Percentiles rank a stretch among this genome's conserved stretches.
Conservation (phyloP, 2,797 vertebrate species). For the Sebastes cheni region DNA sequence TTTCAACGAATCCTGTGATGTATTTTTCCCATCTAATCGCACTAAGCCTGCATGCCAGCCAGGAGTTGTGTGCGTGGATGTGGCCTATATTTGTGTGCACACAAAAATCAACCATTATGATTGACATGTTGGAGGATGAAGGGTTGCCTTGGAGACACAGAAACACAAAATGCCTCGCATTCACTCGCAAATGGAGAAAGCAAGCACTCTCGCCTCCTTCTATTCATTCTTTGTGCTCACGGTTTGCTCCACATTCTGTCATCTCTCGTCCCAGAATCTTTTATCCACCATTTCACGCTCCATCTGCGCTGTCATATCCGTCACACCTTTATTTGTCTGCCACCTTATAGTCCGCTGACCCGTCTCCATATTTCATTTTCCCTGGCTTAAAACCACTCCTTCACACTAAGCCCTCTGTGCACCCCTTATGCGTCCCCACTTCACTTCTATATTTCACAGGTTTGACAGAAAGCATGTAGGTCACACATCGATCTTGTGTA, state of each 20-base stretch:
- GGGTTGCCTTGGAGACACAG: conserved; percentile 74
- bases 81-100: conserved; percentile 42
- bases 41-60: conserved; percentile 22
- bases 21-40: neutral
- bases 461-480: conserved; percentile 66
- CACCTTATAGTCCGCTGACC: conserved; percentile 49
- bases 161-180: conserved; percentile 68
- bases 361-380: conserved; percentile 58
- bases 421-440: conserved; percentile 4
- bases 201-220: neutral
- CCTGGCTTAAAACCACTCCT: conserved; percentile 28
- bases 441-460: conserved; percentile 45
- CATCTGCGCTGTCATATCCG: conserved; percentile 43
- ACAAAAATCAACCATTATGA: conserved; percentile 63
- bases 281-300: conserved; percentile 48
- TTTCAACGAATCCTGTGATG: neutral
- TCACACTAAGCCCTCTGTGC: conserved; percentile 12
- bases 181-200: conserved; percentile 49
- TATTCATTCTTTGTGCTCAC: conserved; percentile 44
- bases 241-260: conserved; percentile 19
- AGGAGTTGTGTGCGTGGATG: conserved; percentile 45
- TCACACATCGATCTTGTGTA: conserved; percentile 68
- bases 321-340: conserved; percentile 41
- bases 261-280: conserved; percentile 27
- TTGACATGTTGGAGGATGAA: conserved; percentile 60